These are phyloP conservation scores for Drosophila phalerata DNA, from an alignment of 2,888 invertebrate species.

Conservation along the genomic window DNA sequence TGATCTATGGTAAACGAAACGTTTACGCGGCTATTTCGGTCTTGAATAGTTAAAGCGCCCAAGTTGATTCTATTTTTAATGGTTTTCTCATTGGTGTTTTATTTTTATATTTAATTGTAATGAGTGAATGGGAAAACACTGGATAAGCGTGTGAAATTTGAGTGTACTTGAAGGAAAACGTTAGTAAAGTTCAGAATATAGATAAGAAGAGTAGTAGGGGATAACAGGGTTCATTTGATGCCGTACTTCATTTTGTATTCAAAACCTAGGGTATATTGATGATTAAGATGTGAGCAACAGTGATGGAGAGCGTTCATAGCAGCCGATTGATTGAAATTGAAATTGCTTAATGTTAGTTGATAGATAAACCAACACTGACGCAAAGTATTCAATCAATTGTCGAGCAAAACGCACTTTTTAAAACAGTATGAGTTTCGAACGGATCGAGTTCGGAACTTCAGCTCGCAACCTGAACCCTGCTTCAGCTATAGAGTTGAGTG, in stretches of 20 bases:
- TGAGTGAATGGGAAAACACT: slow-evolving; percentile 84
- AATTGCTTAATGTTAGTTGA: slow-evolving; percentile 14
- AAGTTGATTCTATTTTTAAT: slow-evolving; percentile 60
- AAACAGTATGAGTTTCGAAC: slow-evolving; percentile 74
- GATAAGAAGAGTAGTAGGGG: slow-evolving; percentile 43
- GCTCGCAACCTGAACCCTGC: slow-evolving; percentile 78
- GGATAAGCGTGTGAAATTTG: slow-evolving; percentile 77
- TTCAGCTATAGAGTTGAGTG: slow-evolving; percentile 62
- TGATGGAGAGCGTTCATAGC: slow-evolving; percentile 53
- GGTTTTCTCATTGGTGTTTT: slow-evolving; percentile 27
- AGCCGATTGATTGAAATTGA: slow-evolving; percentile 62
- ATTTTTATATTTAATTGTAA: slow-evolving; percentile 39
- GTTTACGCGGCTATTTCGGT: slow-evolving; percentile 85
- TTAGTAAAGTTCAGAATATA: slow-evolving; percentile 49
- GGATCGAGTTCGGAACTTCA: slow-evolving; percentile 78
- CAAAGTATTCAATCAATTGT: slow-evolving; percentile 65
- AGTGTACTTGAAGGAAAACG: slow-evolving; percentile 42
- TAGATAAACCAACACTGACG: slow-evolving; percentile 24
- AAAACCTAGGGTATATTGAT: slow-evolving; percentile 37
- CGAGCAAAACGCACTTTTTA: slow-evolving; percentile 40
- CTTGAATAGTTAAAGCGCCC: slow-evolving; percentile 84
- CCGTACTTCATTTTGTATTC: slow-evolving; percentile 69
- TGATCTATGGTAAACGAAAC: slow-evolving; percentile 76
- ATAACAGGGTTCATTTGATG: slow-evolving; percentile 69
- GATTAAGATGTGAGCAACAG: slow-evolving; percentile 59